Evolutionary conservation across 2,113 vertebrate genomes (phyloP), one percentile per base, ranked within the genome.

Genomic region (Saguinus midas): DNA sequence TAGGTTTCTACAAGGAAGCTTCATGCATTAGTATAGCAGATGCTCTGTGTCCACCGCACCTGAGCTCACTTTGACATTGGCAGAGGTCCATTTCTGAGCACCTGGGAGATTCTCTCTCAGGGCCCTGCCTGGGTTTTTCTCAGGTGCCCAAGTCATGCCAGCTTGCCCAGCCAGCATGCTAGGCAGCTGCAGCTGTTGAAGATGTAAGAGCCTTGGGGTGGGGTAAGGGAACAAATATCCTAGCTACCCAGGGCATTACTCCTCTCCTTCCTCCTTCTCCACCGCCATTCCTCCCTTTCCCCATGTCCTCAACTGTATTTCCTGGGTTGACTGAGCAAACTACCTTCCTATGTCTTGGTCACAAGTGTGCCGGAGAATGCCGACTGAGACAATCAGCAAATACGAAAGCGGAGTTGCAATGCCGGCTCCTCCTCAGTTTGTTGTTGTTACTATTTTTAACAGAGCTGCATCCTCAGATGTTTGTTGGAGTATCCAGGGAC

Each of bases 11-110:
- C 68, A 82, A 73, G 57, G 43, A 75, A 78, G 35, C 27, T 25
- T 8, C 21, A 37, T 11, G 27, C 2, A 6, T 32, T 37, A n/a
- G 11, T 1, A 3, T 5, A n/a, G n/a, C 43, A 21, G 29, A 61
- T 29, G 13, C 12, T 17, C 25, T 8, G 0, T 3, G 2, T 16
- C 8, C 14, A 3, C 18, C 17, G 57, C 16, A 1, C 16, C n/a
- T 72, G 45, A 76, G 32, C 45, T 68, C 75, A 29, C 45, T 14
- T 64, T 10, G 37, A 14, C 37, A 29, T 29, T 61, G 21, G 25
- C 70, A 45, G 66, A 3, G 23, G 58, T 25, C 61, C 57, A 3
- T 66, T 78, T 13, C 64, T 76, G 57, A 55, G 27, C 13, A 70
- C 48, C 50, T 78, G 21, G 14, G 7, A 64, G 12, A 9, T 92